Conservation (phyloP, 2,888 invertebrate genomes). For the Arge pagana region DNA sequence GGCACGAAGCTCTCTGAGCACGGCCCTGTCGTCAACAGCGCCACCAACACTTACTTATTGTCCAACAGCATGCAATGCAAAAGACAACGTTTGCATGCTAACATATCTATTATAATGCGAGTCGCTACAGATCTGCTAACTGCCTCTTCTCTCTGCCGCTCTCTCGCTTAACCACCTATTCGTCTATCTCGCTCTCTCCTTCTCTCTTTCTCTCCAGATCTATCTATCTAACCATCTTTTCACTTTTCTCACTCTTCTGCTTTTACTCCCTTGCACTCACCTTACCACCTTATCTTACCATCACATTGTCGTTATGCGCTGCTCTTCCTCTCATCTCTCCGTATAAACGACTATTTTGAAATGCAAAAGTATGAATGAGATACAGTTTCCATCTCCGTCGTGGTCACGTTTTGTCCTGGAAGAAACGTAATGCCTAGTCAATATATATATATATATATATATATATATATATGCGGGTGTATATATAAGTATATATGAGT, state of each 20-base stretch:
- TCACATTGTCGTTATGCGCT: constrained; percentile 28
- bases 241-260: neutral
- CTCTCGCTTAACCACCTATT: constrained; percentile 39
- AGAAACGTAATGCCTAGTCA: too few relatives aligned
- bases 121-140: too few relatives aligned
- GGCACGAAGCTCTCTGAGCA: neutral
- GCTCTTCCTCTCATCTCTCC: constrained; percentile 23
- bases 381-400: constrained; percentile 58
- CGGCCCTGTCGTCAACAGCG: constrained; percentile 19
- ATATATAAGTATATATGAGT: too few relatives aligned
- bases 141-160: constrained; percentile 41
- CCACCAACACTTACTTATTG: constrained; percentile 20
- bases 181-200: constrained; percentile 50
- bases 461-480: too few relatives aligned
- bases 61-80: constrained; percentile 37
- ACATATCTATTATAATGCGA: constrained; percentile 51
- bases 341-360: constrained; percentile 63
- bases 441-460: neutral
- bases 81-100: constrained; percentile 49
- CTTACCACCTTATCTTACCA: too few relatives aligned
- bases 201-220: constrained; percentile 19
- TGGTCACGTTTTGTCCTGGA: constrained; percentile 34
- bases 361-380: constrained; percentile 68
- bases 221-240: neutral
- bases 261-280: too few relatives aligned